Percentiles rank a stretch among this genome's conserved stretches.
Conservation (phyloP, 2,797 vertebrate species). For the Pseudochirops corinnae region DNA sequence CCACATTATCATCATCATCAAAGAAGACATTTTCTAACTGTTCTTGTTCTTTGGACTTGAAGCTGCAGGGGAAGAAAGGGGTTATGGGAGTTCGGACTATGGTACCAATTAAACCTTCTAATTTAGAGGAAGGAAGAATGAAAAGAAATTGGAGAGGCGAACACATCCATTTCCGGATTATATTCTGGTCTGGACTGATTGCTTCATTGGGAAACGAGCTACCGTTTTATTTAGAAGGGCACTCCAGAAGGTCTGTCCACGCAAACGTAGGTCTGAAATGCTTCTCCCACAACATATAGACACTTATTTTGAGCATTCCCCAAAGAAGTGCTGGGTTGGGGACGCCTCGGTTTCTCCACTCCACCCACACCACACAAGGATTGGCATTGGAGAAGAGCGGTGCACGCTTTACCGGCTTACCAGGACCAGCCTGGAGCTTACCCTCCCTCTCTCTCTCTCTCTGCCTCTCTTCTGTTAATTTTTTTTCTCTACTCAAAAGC, state of each 20-base stretch:
- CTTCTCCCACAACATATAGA: constrained; percentile 20
- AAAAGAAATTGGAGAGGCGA: background rate
- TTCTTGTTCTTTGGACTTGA: constrained; percentile 3
- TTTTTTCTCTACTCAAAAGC: background rate
- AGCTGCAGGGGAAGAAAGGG: background rate
- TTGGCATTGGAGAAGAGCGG: background rate
- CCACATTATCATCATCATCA: background rate
- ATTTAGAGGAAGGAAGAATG: constrained; percentile 3
- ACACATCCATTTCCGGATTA: background rate
- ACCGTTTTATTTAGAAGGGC: background rate
- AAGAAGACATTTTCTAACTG: background rate
- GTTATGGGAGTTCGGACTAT: background rate
- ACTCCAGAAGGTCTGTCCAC: background rate
- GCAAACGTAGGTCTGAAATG: constrained; percentile 7
- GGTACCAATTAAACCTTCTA: background rate
- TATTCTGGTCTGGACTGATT: background rate
- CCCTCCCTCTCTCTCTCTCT: constrained; percentile 24
- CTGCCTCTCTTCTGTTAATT: background rate
- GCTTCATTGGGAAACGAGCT: background rate
- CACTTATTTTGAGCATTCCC: background rate
- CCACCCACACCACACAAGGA: background rate
- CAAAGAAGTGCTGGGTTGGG: background rate
- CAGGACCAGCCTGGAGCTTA: constrained; percentile 50
- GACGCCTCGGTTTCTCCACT: constrained; percentile 40
- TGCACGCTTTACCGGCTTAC: constrained; percentile 23